These are phyloP conservation scores for Myotis davidii DNA, from an alignment of 2,113 vertebrate species.

Conservation along the genomic window DNA sequence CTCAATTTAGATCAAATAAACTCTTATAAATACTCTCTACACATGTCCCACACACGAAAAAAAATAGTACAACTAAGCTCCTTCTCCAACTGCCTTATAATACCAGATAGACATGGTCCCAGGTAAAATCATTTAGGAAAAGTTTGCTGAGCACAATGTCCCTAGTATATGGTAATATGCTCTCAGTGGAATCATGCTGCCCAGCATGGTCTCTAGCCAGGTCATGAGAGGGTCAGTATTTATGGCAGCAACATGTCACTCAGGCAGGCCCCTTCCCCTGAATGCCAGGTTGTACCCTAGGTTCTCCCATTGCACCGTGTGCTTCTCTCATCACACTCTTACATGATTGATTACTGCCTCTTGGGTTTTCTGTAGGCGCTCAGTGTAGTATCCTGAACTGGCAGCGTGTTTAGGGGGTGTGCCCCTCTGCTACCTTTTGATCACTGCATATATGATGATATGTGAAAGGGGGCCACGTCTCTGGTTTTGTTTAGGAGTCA, in stretches of 20 bases:
- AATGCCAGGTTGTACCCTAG: background rate
- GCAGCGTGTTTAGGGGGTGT: background rate
- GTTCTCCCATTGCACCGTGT: background rate
- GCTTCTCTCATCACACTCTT: background rate
- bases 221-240: background rate
- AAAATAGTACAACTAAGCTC: background rate
- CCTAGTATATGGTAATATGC: background rate
- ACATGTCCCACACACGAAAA: background rate
- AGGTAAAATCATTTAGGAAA: background rate
- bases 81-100: background rate
- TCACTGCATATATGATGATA: background rate
- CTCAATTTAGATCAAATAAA: background rate
- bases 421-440: background rate
- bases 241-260: rapidly evolving
- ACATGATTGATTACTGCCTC: background rate
- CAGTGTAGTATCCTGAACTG: background rate
- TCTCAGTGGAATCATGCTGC: background rate
- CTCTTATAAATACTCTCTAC: background rate
- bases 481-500: background rate
- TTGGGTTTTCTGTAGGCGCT: background rate
- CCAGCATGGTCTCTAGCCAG: background rate
- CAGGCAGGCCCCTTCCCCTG: background rate
- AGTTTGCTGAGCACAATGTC: background rate
- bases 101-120: background rate
- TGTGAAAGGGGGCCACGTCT: background rate